Conservation (phyloP, 2,888 invertebrate genomes). For the Drosophila infuscata region DNA sequence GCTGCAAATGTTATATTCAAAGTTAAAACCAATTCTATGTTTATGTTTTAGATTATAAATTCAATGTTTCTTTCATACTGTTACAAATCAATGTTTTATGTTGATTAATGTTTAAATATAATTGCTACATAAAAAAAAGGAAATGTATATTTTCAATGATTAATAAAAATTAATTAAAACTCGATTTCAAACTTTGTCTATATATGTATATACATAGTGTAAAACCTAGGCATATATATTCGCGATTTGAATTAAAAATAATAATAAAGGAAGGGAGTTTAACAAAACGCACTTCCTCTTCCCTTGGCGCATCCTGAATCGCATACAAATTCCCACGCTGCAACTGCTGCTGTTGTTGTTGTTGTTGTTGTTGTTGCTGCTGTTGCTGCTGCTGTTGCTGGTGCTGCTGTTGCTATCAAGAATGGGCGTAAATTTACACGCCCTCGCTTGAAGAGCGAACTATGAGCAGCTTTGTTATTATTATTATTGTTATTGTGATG, state of each 20-base stretch:
- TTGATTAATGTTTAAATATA: too few species aligned
- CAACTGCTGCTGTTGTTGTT: neutral
- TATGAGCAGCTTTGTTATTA: conserved; percentile 27
- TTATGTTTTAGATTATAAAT: too few species aligned
- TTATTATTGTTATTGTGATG: conserved; percentile 19
- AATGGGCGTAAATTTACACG: conserved; percentile 41
- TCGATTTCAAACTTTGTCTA: neutral
- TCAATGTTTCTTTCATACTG: too few species aligned
- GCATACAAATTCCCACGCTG: conserved; percentile 47
- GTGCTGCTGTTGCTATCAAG: conserved; percentile 10
- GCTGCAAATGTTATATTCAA: too few species aligned
- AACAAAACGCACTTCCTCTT: conserved; percentile 40
- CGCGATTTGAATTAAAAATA: neutral
- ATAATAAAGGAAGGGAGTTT: neutral
- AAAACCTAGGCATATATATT: too few species aligned
- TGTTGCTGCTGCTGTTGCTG: conserved; percentile 4
- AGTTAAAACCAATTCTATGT: too few species aligned
- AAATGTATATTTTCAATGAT: too few species aligned
- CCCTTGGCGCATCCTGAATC: conserved; percentile 19
- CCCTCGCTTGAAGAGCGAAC: conserved; percentile 18
- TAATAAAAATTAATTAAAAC: neutral
- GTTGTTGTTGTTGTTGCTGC: conserved; percentile 14
- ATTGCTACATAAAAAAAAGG: too few species aligned
- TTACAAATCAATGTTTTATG: too few species aligned
- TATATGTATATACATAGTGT: neutral